Evolutionary conservation across 2,888 invertebrate genomes (phyloP).

Genomic region (Myathropa florea): DNA sequence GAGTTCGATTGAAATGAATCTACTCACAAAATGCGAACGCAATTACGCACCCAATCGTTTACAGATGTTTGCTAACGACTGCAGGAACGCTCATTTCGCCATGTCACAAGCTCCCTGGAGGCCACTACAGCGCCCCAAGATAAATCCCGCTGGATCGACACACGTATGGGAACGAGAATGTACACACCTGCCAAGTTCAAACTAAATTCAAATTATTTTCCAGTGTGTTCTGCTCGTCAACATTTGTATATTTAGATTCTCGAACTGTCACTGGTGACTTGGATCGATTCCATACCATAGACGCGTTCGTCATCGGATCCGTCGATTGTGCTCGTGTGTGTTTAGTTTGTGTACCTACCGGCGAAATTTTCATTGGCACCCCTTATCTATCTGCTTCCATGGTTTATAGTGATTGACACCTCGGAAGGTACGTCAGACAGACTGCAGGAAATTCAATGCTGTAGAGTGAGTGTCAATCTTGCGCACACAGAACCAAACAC

Average conservation of each 20-base stretch:
- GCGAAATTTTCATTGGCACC: conserved; percentile 1
- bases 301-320: conserved; percentile 12
- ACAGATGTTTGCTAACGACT: not conserved
- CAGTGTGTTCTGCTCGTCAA: not conserved
- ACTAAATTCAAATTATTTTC: not conserved
- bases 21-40: not conserved
- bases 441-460: conserved; percentile 14
- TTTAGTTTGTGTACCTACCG: not conserved
- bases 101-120: not conserved
- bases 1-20: not conserved
- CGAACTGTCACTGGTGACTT: conserved; percentile 11
- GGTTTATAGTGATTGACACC: conserved; percentile 22
- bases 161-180: not conserved
- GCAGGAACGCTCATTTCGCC: too few relatives aligned
- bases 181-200: not conserved
- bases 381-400: not conserved
- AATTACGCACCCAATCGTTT: not conserved
- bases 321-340: not conserved
- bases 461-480: not conserved
- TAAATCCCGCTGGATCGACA: not conserved
- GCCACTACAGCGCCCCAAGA: not conserved
- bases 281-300: conserved; percentile 12
- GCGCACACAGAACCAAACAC: not conserved
- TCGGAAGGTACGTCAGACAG: conserved; percentile 7
- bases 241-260: conserved; percentile 28